Evolutionary conservation across 2,113 vertebrate species (phyloP).

Genomic region (Ceuthmochares aereus): DNA sequence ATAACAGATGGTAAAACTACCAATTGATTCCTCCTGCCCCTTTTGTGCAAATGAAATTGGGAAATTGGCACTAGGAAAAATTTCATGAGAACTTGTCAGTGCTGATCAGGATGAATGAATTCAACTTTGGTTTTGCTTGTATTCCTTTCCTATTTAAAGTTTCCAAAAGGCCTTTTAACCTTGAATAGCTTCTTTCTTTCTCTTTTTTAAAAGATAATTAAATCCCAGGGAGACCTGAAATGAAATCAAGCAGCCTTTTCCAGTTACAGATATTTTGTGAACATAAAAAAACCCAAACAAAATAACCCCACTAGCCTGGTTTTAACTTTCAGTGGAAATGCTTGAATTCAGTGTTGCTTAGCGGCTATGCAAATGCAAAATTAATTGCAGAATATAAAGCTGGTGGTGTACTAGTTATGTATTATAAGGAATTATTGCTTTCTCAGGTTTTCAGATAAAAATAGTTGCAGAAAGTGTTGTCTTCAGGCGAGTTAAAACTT

Average conservation of each 20-base stretch:
- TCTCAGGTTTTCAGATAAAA: not conserved
- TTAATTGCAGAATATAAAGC: not conserved
- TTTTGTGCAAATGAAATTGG: not conserved
- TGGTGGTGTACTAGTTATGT: not conserved
- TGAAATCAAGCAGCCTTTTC: not conserved
- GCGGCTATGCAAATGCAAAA: not conserved
- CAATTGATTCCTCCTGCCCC: not conserved
- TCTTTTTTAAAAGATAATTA: not conserved
- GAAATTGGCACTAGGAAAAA: not conserved
- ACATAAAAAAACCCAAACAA: not conserved
- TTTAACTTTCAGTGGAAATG: not conserved
- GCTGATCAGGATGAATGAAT: not conserved
- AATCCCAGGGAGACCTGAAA: not conserved
- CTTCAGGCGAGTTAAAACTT: slow-evolving; percentile 17
- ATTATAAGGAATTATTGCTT: not conserved
- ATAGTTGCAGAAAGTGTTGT: not conserved
- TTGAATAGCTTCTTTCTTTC: not conserved
- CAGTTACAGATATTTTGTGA: not conserved
- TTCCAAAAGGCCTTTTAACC: not conserved
- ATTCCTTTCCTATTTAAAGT: not conserved
- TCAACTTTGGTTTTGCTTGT: not conserved
- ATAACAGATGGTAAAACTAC: not conserved
- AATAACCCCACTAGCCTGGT: not conserved
- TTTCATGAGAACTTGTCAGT: not conserved
- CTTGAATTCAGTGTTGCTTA: not conserved